A percentile compares a stretch with the other conserved stretches of the same genome.
These are phyloP conservation scores for Myopa testacea DNA, from an alignment of 2,888 invertebrate species.

Conservation along the genomic window DNA sequence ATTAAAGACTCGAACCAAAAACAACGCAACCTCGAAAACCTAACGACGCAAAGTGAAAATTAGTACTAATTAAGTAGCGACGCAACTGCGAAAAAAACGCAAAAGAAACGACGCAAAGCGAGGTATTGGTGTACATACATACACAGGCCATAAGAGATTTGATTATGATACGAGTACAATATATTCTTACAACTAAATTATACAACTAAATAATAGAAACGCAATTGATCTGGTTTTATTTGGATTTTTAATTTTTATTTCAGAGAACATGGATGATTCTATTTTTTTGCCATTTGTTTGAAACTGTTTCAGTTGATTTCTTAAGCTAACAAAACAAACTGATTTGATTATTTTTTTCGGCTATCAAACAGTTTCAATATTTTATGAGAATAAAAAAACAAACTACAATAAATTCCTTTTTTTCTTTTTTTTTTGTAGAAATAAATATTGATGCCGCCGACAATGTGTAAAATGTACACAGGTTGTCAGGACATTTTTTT, in stretches of 20 bases:
- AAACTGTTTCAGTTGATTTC: conserved; percentile 26
- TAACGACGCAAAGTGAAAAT: too few species aligned
- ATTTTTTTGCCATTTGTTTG: not conserved
- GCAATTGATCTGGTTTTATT: conserved; percentile 8
- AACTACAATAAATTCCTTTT: conserved; percentile 28
- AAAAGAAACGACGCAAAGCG: too few species aligned
- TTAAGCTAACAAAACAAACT: conserved; percentile 21
- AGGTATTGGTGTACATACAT: too few species aligned
- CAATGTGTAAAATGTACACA: conserved; percentile 10
- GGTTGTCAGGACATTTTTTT: conserved; percentile 9
- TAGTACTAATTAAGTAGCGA: too few species aligned
- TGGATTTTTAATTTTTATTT: conserved; percentile 10
- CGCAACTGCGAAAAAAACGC: too few species aligned
- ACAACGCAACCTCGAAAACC: too few species aligned
- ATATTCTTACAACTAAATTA: too few species aligned
- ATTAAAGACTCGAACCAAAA: too few species aligned
- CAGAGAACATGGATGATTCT: conserved; percentile 7
- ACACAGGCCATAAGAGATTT: too few species aligned
- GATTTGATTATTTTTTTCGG: not conserved
- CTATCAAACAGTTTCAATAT: conserved; percentile 12
- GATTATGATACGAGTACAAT: too few species aligned
- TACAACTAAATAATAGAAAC: too few species aligned
- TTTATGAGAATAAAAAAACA: conserved; percentile 25
- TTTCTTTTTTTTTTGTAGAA: conserved; percentile 6
- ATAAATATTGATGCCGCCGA: conserved; percentile 22